Evolutionary conservation across 2,888 invertebrate species (phyloP), one percentile per base, ranked within the genome.

Genomic region (Metopia argyrocephala): DNA sequence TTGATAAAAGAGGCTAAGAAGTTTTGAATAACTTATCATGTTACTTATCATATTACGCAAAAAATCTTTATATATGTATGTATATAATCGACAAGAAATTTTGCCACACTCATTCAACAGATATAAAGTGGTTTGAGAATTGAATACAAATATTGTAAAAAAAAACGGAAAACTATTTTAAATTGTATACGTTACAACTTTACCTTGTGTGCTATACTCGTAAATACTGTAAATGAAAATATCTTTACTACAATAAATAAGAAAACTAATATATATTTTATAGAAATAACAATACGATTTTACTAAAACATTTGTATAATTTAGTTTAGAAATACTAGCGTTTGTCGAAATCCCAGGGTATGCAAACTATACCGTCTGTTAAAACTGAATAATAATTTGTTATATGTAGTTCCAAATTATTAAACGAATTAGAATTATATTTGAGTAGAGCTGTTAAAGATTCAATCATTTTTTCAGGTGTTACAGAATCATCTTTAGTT

Each of bases 371-470:
- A 1, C 98, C 98, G 90, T 98, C 97, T 0, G 95, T 94, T 87
- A 97, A 92, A 61, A 98, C 95, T 0, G 97, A 96, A 89, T 97
- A 98, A 90, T 97, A 98, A 88, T 96, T 96, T 0, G 97, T 95
- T 69, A 98, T 94, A 88, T 94, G 94, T 3, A 98, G 90, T 85
- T 94, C 93, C 61, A 95, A 92, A 61, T 94, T 94, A 15, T 82
- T 65, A 31, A 88, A 86, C 81, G 92, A 91, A n/a, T 96, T 91
- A 21, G 56, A 57, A 86, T 91, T 90, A 90, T 83, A 82, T 18
- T 73, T 76, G 7, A 97, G 91, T 69, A 98, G 90, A 56, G 94
- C 92, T 85, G 94, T 92, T 87, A 96, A 95, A 86, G 96, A 97
- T 74, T 93, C 91, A 78, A 97, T 97, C 97, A 98, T 98, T 79